phyloP scores from a whole-genome alignment of 2,888 invertebrate genomes.

The Tuberolachnus salignus region DNA sequence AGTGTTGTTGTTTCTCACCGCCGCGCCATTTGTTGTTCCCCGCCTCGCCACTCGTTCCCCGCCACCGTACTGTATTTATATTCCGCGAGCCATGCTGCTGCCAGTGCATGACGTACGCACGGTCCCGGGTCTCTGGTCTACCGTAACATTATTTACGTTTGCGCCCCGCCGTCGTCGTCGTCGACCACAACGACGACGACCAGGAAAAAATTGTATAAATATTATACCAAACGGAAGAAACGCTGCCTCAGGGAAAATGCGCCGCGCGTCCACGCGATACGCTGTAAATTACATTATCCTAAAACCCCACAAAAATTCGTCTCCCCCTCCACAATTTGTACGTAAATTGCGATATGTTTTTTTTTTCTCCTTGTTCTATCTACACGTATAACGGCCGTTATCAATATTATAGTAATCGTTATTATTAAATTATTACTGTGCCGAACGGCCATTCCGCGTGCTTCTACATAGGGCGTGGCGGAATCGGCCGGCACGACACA shows the following conservation, averaged over 20 bases:
- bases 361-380: no score
- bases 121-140: conserved; percentile 3
- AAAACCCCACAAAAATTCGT: no score
- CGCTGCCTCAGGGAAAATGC: not conserved
- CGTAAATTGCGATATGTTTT: no score
- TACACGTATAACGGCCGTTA: no score
- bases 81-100: not conserved
- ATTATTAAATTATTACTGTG: no score
- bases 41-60: conserved; percentile 1
- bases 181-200: not conserved
- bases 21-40: conserved; percentile 37
- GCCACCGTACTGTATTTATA: not conserved
- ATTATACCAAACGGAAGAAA: not conserved
- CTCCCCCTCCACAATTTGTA: no score
- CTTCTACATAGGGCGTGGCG: no score
- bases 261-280: no score
- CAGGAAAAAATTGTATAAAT: not conserved
- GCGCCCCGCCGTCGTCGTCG: not conserved
- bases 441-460: no score
- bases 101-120: conserved; percentile 49
- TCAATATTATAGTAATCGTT: no score
- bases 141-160: conserved; percentile 38
- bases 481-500: no score
- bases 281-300: no score
- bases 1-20: not conserved